Evolutionary conservation across 1,140 invertebrate genomes (phyloP).

Genomic region (Chymomyza costata): DNA sequence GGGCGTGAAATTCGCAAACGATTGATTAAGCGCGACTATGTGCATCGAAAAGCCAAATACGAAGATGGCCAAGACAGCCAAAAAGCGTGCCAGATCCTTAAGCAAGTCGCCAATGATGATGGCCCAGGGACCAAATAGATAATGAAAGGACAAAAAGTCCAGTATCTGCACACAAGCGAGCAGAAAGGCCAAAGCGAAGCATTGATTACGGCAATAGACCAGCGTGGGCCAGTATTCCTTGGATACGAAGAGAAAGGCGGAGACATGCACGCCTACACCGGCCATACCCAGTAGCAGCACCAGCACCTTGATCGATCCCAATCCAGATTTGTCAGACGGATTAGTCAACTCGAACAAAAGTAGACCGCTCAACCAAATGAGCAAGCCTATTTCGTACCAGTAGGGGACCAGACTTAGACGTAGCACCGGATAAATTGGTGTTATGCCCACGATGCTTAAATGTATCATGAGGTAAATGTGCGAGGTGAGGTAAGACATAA

Average conservation of each 20-base stretch:
- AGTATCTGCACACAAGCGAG: conserved; percentile 97
- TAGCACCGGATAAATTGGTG: conserved; percentile 89
- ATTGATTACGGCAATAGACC: conserved; percentile 95
- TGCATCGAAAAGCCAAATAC: conserved; percentile 99
- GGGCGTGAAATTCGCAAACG: conserved; percentile 82
- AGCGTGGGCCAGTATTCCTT: conserved; percentile 86
- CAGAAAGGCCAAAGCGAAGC: conserved; percentile 95
- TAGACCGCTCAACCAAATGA: conserved; percentile 96
- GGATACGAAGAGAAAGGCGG: conserved; percentile 84
- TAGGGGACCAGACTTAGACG: conserved; percentile 84
- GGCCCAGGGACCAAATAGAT: conserved; percentile 98
- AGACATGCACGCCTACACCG: conserved; percentile 92
- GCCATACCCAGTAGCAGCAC: conserved; percentile 94
- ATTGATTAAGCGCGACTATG: conserved; percentile 96
- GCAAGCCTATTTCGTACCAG: conserved; percentile 97
- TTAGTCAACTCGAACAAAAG: conserved; percentile 97
- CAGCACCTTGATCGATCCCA: conserved; percentile 94
- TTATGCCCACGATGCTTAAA: conserved; percentile 92
- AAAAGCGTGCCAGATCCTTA: conserved; percentile 94
- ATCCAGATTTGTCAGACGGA: conserved; percentile 94
- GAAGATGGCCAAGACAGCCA: conserved; percentile 97
- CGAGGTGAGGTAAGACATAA: conserved; percentile 99
- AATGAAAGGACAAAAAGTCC: conserved; percentile 98
- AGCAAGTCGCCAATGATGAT: conserved; percentile 93
- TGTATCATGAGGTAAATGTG: conserved; percentile 98